Conservation (phyloP, 2,113 vertebrate genomes). For the Ptyas mucosa region DNA sequence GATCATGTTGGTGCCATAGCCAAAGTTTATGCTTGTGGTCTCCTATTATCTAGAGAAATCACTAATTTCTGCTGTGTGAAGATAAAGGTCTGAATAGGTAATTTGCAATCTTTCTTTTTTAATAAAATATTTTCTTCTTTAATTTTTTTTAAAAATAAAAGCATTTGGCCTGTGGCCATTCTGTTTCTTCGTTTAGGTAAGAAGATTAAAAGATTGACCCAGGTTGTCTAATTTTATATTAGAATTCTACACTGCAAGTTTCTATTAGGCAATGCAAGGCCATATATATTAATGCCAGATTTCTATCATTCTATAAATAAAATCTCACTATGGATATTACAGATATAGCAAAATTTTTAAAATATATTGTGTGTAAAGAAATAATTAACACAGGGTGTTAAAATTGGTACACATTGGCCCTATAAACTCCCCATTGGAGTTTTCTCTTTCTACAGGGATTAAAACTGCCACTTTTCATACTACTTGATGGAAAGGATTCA, state of each 20-base stretch:
- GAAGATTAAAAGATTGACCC: background rate
- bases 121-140: no score
- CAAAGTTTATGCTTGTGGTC: no score
- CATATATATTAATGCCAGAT: background rate
- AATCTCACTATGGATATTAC: background rate
- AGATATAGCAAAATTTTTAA: background rate
- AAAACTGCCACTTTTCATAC: background rate
- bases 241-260: background rate
- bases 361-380: background rate
- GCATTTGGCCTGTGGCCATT: no score
- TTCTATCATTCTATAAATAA: background rate
- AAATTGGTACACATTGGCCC: background rate
- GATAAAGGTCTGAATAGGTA: no score
- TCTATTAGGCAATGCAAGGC: slow-evolving; percentile 3
- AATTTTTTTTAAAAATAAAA: no score
- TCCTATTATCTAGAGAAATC: no score
- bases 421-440: background rate
- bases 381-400: background rate
- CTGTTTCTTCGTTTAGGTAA: no score
- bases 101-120: no score
- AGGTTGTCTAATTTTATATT: background rate
- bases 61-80: no score
- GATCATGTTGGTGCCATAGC: no score
- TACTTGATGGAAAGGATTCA: background rate
- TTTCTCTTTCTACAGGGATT: background rate